phyloP scores from a whole-genome alignment of 2,888 invertebrate species.

The Apeira syringaria region DNA sequence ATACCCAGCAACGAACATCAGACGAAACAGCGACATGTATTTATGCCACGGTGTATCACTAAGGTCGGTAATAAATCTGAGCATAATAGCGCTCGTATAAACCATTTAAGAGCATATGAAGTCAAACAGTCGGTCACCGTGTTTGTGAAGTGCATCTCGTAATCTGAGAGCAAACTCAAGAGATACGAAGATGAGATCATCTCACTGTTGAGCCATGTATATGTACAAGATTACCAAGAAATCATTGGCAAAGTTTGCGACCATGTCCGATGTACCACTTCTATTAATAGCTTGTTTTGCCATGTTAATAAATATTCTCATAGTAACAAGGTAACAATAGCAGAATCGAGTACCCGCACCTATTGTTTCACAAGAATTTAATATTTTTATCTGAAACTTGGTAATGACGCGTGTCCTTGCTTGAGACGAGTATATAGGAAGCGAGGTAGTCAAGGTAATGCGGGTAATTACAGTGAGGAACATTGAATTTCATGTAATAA shows the following conservation, averaged over 20 bases:
- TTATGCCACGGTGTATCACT: neutral
- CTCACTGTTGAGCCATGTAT: constrained; percentile 28
- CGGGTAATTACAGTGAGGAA: constrained; percentile 40
- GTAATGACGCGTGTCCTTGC: constrained; percentile 32
- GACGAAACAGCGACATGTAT: neutral
- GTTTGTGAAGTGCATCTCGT: constrained; percentile 30
- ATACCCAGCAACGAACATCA: neutral
- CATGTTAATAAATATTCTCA: constrained; percentile 16
- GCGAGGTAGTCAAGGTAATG: constrained; percentile 43
- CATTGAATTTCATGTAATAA: constrained; percentile 38
- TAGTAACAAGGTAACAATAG: constrained; percentile 23
- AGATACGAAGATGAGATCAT: constrained; percentile 44
- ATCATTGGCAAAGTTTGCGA: constrained; percentile 22
- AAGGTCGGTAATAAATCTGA: constrained; percentile 22
- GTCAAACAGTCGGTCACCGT: constrained; percentile 25
- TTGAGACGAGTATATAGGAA: constrained; percentile 39
- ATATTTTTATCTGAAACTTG: constrained; percentile 36
- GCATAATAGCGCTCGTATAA: constrained; percentile 17
- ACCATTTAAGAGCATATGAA: constrained; percentile 16
- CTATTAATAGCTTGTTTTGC: constrained; percentile 23
- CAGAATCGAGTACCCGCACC: constrained; percentile 26
- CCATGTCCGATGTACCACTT: constrained; percentile 6
- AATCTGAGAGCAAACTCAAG: constrained; percentile 18
- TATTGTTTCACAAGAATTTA: constrained; percentile 38
- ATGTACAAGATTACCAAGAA: constrained; percentile 18